A percentile compares a stretch with the other conserved stretches of the same genome.
Evolutionary conservation across 2,113 vertebrate species (phyloP).

Genomic region (Lepisosteus osseus): DNA sequence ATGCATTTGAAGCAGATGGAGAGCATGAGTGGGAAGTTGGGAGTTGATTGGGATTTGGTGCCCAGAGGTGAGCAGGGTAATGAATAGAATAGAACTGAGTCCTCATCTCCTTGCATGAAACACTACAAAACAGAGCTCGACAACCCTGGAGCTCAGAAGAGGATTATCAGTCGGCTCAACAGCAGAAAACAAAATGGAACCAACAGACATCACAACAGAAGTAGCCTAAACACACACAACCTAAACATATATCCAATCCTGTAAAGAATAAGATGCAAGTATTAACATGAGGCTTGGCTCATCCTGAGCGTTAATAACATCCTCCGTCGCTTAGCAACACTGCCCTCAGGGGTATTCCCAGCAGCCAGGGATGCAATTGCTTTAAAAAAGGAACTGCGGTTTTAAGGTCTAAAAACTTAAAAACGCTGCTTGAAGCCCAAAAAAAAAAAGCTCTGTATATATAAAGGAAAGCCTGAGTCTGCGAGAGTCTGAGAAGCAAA

Average conservation of each 20-base stretch:
- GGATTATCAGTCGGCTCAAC: too few relatives aligned
- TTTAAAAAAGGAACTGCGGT: background rate
- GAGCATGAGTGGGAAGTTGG: too few relatives aligned
- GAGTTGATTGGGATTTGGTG: too few relatives aligned
- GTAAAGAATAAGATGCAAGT: conserved; percentile 37
- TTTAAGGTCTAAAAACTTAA: background rate
- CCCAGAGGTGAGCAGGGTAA: too few relatives aligned
- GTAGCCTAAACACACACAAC: too few relatives aligned
- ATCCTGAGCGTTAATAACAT: conserved; percentile 53
- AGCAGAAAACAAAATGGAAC: too few relatives aligned
- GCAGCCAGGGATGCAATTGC: conserved; percentile 35
- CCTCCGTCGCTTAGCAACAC: conserved; percentile 60
- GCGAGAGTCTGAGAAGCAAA: conserved; percentile 51
- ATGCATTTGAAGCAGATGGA: too few relatives aligned
- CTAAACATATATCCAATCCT: conserved; percentile 37
- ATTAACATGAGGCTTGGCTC: conserved; percentile 41
- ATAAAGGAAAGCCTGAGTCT: conserved; percentile 31
- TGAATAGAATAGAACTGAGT: too few relatives aligned
- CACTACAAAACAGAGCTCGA: too few relatives aligned
- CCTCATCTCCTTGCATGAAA: too few relatives aligned
- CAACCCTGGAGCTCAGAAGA: too few relatives aligned
- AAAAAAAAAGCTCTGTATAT: background rate
- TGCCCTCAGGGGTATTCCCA: conserved; percentile 40
- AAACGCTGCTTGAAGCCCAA: background rate
- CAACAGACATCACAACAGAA: too few relatives aligned